A percentile compares a stretch with the other conserved stretches of the same genome.
These are phyloP conservation scores for silkworm (Bombyx mori) DNA, from an alignment of 1,140 invertebrate genomes.

Conservation along the genomic window DNA sequence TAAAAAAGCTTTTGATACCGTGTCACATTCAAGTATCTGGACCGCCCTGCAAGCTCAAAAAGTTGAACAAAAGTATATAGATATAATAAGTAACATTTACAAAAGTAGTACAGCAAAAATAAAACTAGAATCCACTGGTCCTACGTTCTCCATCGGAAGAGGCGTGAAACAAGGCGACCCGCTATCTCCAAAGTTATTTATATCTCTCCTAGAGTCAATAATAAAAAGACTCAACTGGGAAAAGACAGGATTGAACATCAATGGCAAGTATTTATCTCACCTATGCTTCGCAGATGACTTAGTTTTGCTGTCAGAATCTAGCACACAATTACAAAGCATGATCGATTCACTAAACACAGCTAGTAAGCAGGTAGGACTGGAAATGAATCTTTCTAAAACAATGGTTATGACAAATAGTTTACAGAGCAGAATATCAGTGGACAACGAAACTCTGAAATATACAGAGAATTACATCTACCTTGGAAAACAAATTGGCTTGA, in stretches of 20 bases:
- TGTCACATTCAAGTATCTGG: slow-evolving; percentile 14
- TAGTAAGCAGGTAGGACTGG: too few relatives aligned
- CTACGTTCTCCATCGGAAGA: slow-evolving; percentile 12
- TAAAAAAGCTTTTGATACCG: slow-evolving; percentile 18
- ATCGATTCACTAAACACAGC: too few relatives aligned
- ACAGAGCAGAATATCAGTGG: neutral
- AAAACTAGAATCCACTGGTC: slow-evolving; percentile 15
- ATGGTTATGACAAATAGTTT: slow-evolving; percentile 7
- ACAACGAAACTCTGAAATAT: too few relatives aligned
- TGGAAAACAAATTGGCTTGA: neutral
- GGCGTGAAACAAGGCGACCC: slow-evolving; percentile 22
- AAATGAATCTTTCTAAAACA: too few relatives aligned
- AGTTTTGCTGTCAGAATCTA: neutral
- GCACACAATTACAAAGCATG: too few relatives aligned
- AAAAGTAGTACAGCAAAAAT: slow-evolving; percentile 12
- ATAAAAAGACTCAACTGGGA: slow-evolving; percentile 12
- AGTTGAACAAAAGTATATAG: slow-evolving; percentile 8
- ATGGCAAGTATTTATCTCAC: slow-evolving; percentile 10
- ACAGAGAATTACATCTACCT: too few relatives aligned
- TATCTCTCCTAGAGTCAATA: slow-evolving; percentile 11
- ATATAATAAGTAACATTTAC: slow-evolving; percentile 14
- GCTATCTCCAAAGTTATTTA: slow-evolving; percentile 18
- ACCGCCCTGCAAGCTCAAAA: slow-evolving; percentile 9
- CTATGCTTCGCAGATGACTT: slow-evolving; percentile 17
- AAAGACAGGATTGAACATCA: slow-evolving; percentile 8